These are phyloP conservation scores for Rhincodon typus DNA, from an alignment of 2,797 vertebrate species.

Conservation along the genomic window DNA sequence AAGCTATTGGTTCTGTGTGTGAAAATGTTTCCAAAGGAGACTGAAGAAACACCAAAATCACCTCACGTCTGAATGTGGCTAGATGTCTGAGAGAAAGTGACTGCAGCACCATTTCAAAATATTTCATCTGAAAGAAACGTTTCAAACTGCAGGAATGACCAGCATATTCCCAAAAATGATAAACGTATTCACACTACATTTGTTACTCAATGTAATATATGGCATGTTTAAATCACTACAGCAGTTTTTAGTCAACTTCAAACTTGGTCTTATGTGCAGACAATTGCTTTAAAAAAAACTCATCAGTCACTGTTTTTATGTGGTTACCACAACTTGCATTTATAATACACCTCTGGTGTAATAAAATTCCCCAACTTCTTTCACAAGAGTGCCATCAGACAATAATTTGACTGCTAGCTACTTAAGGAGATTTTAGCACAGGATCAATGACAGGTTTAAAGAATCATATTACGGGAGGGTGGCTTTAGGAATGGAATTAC, in stretches of 20 bases:
- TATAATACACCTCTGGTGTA: too few relatives aligned
- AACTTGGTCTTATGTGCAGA: background rate
- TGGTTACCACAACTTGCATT: too few relatives aligned
- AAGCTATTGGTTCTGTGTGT: background rate
- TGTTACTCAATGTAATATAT: background rate
- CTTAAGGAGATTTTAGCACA: too few relatives aligned
- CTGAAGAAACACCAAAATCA: background rate
- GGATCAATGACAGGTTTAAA: too few relatives aligned
- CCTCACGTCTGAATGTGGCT: background rate
- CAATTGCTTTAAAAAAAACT: background rate
- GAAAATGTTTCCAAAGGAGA: background rate
- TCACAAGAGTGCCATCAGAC: too few relatives aligned
- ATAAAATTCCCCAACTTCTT: too few relatives aligned
- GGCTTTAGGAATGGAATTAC: too few relatives aligned
- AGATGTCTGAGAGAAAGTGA: background rate
- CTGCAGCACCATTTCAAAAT: background rate
- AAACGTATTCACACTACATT: background rate
- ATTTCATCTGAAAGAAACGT: background rate
- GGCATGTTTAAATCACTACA: background rate
- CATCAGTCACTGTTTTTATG: too few relatives aligned
- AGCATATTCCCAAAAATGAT: background rate
- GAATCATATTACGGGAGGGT: too few relatives aligned
- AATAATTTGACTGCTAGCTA: too few relatives aligned
- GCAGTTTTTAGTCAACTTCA: background rate
- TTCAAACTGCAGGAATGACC: background rate